These are phyloP conservation scores for Netelia fuscicornis DNA, from an alignment of 2,888 invertebrate genomes.

Conservation along the genomic window DNA sequence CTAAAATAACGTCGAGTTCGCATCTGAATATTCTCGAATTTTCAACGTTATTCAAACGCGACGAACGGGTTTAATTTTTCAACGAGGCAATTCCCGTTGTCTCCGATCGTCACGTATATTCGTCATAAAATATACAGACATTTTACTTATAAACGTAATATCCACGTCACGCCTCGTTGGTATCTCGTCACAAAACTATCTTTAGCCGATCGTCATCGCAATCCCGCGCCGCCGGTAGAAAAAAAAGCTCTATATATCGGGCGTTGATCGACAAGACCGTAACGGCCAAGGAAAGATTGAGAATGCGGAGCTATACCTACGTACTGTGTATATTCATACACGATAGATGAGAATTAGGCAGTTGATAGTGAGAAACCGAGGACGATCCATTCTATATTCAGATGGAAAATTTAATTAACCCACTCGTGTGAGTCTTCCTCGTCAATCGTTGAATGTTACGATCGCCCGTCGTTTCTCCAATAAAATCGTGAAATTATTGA, in stretches of 20 bases:
- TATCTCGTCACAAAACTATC: neutral
- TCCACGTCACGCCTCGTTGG: neutral
- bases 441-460: slow-evolving; percentile 61
- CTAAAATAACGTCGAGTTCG: neutral
- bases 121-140: neutral
- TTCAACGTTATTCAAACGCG: neutral
- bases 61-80: neutral
- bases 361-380: slow-evolving; percentile 20
- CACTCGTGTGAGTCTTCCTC: slow-evolving; percentile 50
- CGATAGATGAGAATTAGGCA: slow-evolving; percentile 22
- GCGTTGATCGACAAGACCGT: slow-evolving; percentile 19
- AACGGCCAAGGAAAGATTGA: neutral
- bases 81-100: neutral
- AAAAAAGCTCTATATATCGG: neutral
- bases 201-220: neutral
- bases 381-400: slow-evolving; percentile 53
- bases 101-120: neutral
- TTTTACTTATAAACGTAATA: neutral
- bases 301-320: neutral
- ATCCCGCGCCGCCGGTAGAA: neutral
- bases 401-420: slow-evolving; percentile 64
- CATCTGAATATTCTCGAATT: neutral
- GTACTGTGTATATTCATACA: neutral
- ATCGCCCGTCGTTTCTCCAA: slow-evolving; percentile 58
- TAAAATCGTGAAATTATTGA: slow-evolving; percentile 64